Evolutionary conservation across 2,113 vertebrate genomes (phyloP), one percentile per base, ranked within the genome.

Genomic region (Mustela lutreola): DNA sequence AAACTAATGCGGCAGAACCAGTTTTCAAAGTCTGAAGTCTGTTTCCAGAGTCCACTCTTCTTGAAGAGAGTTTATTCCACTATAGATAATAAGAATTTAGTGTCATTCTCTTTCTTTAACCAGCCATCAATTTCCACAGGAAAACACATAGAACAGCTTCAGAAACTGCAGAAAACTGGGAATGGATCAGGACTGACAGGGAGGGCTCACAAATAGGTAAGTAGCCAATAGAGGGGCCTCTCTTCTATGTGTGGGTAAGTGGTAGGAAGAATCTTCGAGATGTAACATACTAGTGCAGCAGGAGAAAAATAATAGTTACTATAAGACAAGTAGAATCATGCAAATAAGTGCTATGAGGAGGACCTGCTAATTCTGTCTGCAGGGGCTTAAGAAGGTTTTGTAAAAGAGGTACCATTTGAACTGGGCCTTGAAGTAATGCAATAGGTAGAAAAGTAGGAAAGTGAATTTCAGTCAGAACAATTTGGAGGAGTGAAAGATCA

Each of bases 391-490:
- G 70, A 78, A 48, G 11, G 36, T 70, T n/a, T 53, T 79, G 9
- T 56, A 65, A 95, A 95, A 83, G 9, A 89, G 70, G 42, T 78
- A 83, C 71, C 28, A 62, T 36, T 53, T 80, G 45, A 95, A 36
- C 11, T 95, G 36, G 45, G 53, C 36, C 24, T 90, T 80, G 14
- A 79, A 97, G 79, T 28, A 97, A 42, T 92, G 19, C 31, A 89
- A 28, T 15, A 97, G 33, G 15, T 65, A 56, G n/a, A n/a, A 42
- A 73, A 58, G 53, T 11, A 10, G 7, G 22, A 83, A 83, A 89
- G 11, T 22, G 45, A 63, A 80, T 85, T 90, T 89, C 82, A 94
- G 36, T 78, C 7, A 85, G 82, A 89, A 39, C 26, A 89, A 48
- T n/a, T 58, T 80, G 24, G 7, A 95, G 22, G 50, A 87, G 19